Conservation (phyloP, 2,888 invertebrate species). For the Amiota mariae region DNA sequence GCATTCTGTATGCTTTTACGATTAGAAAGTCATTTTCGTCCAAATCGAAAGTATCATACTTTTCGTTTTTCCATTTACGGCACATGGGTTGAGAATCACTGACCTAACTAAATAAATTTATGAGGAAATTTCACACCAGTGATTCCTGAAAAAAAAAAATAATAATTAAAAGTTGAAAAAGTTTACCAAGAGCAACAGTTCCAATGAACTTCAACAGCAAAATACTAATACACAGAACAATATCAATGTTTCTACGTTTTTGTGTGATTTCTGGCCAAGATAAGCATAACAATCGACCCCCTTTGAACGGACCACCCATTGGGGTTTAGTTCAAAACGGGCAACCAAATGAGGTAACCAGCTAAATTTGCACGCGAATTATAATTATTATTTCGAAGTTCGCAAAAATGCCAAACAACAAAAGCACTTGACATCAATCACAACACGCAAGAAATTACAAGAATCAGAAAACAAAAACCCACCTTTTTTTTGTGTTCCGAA, state of each 20-base stretch:
- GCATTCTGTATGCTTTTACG: no score
- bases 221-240: no score
- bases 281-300: slow-evolving; percentile 1
- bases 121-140: no score
- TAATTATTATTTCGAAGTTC: background rate
- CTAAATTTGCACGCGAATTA: slow-evolving; percentile 19
- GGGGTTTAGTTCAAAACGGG: no score
- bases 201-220: slow-evolving; percentile 15
- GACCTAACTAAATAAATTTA: no score
- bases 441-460: background rate
- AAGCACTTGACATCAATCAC: slow-evolving; percentile 10
- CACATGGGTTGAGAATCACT: no score
- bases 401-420: slow-evolving; percentile 12
- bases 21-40: no score
- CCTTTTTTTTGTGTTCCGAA: no score
- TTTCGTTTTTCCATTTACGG: no score
- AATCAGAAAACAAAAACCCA: no score
- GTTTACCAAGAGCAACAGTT: slow-evolving; percentile 18
- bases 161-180: background rate
- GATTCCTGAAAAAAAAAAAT: no score
- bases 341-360: background rate
- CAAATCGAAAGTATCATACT: no score
- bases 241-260: background rate
- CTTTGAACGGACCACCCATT: background rate
- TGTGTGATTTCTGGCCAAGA: slow-evolving; percentile 12